These are phyloP conservation scores for Adelges cooleyi DNA, from an alignment of 1,140 invertebrate species.

Conservation along the genomic window DNA sequence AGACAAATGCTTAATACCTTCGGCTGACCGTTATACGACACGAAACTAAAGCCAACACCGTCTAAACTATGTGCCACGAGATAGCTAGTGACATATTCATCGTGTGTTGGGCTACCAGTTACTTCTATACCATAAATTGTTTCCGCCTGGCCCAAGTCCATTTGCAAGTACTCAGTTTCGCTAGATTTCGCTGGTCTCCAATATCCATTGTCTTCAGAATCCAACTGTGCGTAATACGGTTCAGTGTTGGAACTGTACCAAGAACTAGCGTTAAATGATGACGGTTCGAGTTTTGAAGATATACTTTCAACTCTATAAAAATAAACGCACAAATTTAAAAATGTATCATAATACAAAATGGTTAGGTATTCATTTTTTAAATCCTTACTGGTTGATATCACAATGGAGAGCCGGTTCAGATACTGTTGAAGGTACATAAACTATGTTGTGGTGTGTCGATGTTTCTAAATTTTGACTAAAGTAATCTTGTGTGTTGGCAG, in stretches of 20 bases:
- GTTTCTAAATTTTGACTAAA: not conserved
- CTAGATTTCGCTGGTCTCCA: conserved; percentile 51
- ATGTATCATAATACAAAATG: no score
- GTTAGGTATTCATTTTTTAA: no score
- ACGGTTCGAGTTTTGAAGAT: not conserved
- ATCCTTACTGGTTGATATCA: not conserved
- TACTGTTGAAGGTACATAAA: not conserved
- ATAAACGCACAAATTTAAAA: no score
- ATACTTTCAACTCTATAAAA: not conserved
- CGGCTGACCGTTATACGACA: conserved; percentile 35
- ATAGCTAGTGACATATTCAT: conserved; percentile 65
- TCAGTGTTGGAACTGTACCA: not conserved
- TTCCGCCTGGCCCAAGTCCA: conserved; percentile 49
- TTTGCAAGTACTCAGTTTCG: conserved; percentile 54
- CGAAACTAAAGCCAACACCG: conserved; percentile 45
- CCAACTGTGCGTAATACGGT: not conserved
- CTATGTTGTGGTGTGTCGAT: not conserved
- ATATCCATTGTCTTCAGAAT: conserved; percentile 30
- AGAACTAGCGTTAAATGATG: conserved; percentile 1
- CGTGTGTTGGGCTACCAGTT: conserved; percentile 50
- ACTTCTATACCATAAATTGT: conserved; percentile 60
- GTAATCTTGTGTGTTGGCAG: no score
- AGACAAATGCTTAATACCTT: conserved; percentile 30
- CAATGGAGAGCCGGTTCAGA: not conserved
- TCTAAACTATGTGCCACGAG: conserved; percentile 56